A percentile compares a stretch with the other conserved stretches of the same genome.
phyloP scores from a whole-genome alignment of 2,888 invertebrate species.

The Drosophila monieri region DNA sequence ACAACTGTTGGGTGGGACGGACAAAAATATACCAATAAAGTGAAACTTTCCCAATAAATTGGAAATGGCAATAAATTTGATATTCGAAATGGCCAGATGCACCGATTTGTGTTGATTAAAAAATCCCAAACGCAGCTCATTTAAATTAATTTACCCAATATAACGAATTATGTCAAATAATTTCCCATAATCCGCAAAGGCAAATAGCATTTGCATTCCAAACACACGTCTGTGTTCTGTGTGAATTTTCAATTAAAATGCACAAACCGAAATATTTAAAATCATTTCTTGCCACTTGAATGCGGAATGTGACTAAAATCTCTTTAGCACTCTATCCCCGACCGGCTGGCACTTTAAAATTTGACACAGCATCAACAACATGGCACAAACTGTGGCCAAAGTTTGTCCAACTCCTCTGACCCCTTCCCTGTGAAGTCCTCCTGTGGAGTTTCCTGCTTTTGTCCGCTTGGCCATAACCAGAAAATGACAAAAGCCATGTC shows the following conservation, averaged over 20 bases:
- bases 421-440: neutral
- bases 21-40: constrained; percentile 12
- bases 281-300: constrained; percentile 41
- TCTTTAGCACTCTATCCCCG: neutral
- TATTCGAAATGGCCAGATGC: neutral
- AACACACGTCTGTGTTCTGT: constrained; percentile 1
- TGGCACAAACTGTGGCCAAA: constrained; percentile 59
- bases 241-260: constrained; percentile 33
- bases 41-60: constrained; percentile 10
- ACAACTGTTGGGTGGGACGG: neutral
- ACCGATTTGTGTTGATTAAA: constrained; percentile 13
- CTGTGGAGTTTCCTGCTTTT: constrained; percentile 52
- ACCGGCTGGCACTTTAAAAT: constrained; percentile 38
- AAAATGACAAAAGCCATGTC: constrained; percentile 78
- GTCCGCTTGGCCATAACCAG: constrained; percentile 75
- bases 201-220: constrained; percentile 10
- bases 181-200: constrained; percentile 28
- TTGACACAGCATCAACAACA: constrained; percentile 65
- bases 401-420: constrained; percentile 44
- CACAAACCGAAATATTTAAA: constrained; percentile 36
- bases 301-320: constrained; percentile 29
- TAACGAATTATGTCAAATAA: constrained; percentile 5
- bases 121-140: constrained; percentile 13
- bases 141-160: constrained; percentile 35
- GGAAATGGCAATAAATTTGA: constrained; percentile 15